Base-by-base conservation (phyloP, 2,113 vertebrate species). In the Macaca mulatta region DNA sequence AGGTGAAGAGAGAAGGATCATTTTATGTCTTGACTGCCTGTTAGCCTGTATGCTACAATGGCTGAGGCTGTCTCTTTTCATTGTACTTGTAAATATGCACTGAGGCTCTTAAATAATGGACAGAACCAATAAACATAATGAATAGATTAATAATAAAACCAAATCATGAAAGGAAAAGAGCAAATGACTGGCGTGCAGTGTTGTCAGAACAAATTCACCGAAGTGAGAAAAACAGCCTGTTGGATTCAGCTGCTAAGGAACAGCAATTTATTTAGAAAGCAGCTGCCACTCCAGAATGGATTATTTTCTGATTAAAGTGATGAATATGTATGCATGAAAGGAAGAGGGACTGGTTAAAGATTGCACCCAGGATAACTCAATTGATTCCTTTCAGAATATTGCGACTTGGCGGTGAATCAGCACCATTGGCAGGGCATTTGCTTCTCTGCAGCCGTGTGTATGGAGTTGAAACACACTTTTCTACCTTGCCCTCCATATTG, bases 101-200 rank as follows among this genome's bases (percentile, higher is more conserved):
- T 38, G 69, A 96, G 48, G n/a, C 38, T 94, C 86, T 95, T 96
- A 50, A 45, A 75, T 94, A 97, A 96, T 80, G 92, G 95, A 77
- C 89, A 89, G 93, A 95, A 52, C 61, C 96, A 96, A 92, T 97
- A 96, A 96, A 89, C 89, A 84, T 93, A 96, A 97, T 92, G 95
- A 97, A 96, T 93, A 97, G 92, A 97, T 96, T 93, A 97, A 95
- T 97, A 96, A 94, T 92, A 96, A 97, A 93, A 96, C 87, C 92
- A 97, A 93, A 97, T 96, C 89, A 52, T 80, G 89, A 75, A 93
- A 89, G 69, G 79, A 96, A 96, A 96, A 96, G 97, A 96, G 91
- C 92, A 96, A 95, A 91, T 87, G 89, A 93, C 79, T 57, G 74
- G 82, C 20, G 0, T 25, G 45, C 89, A 5, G 74, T 87, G 89